A percentile compares a stretch with the other conserved stretches of the same genome.
Conservation (phyloP, 2,888 invertebrate species). For the Tinea pellionella region DNA sequence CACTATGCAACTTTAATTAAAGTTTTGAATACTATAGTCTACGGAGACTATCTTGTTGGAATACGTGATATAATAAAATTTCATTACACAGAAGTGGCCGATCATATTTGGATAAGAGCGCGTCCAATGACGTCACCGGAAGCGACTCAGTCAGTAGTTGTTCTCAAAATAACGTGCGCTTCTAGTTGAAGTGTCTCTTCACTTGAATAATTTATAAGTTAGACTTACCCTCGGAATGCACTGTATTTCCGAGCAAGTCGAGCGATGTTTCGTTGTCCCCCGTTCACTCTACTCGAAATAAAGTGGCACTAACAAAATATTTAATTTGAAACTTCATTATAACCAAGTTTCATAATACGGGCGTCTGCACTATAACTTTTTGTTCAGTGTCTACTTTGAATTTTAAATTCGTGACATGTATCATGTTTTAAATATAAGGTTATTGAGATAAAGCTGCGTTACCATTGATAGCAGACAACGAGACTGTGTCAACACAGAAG, state of each 20-base stretch:
- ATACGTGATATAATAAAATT: not conserved
- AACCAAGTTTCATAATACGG: constrained; percentile 3
- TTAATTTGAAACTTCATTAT: constrained; percentile 13
- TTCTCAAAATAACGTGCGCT: constrained; percentile 58
- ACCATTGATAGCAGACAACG: no score
- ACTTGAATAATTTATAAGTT: constrained; percentile 67
- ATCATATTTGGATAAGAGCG: not conserved
- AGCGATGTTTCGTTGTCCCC: constrained; percentile 10
- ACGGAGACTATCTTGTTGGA: not conserved
- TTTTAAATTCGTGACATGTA: not conserved
- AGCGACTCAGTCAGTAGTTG: not conserved
- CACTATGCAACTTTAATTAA: no score
- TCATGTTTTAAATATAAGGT: not conserved
- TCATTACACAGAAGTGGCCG: constrained; percentile 1
- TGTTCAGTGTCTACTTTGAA: not conserved
- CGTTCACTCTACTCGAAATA: constrained; percentile 9
- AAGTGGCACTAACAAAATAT: constrained; percentile 12
- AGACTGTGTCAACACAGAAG: no score
- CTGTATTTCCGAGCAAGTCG: constrained; percentile 39
- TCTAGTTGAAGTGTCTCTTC: constrained; percentile 63
- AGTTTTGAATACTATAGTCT: no score
- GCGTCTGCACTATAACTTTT: constrained; percentile 7
- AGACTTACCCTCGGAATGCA: constrained; percentile 47
- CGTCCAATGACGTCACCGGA: not conserved
- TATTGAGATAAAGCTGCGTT: not conserved